Base-by-base conservation (phyloP, 1,140 invertebrate species). In the Amyelois transitella region DNA sequence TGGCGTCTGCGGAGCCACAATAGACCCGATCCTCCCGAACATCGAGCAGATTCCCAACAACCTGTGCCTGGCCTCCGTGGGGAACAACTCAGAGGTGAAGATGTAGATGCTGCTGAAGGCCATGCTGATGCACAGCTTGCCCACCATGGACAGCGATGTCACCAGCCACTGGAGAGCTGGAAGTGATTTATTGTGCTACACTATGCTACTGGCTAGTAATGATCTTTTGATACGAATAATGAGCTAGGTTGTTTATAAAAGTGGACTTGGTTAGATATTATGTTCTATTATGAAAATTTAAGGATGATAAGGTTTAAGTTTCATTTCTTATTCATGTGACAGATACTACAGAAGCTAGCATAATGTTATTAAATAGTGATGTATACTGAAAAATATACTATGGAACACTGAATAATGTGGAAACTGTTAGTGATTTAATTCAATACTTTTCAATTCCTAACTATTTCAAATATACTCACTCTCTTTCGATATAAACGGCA, bases 71-170 rank as follows among this genome's bases (percentile, higher is more conserved):
- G 92, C 77, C 52, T 89, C 89, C 2, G 93, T 94, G 1, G 93
- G 93, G 68, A 93, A 94, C 73, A 94, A 86, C 81, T 94, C 93
- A 0, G 92, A 90, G 0, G 93, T 93, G 65, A 92, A 93, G 52
- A 94, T 90, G 71, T 94, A 94, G 22, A 93, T 85, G 47, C 89
- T 89, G 55, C 89, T 90, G 65, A 92, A 92, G 0, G 90, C 88
- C 75, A 91, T 89, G 12, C 91, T 91, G 60, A 92, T 93, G 54
- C 89, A 91, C 65, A 91, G 90, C 79, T 93, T 94, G 1, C 93
- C 93, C 58, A 87, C 53, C 66, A 87, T 55, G 53, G 72, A 84
- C 2, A 85, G 68, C 1, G 73, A 75, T 14, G 80, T 87, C 60
- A 66, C 66, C 51, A 80, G 61, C 84, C 81, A 87, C 3, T 51